Evolutionary conservation across 2,888 invertebrate species (phyloP).

Genomic region (Venusia cambrica): DNA sequence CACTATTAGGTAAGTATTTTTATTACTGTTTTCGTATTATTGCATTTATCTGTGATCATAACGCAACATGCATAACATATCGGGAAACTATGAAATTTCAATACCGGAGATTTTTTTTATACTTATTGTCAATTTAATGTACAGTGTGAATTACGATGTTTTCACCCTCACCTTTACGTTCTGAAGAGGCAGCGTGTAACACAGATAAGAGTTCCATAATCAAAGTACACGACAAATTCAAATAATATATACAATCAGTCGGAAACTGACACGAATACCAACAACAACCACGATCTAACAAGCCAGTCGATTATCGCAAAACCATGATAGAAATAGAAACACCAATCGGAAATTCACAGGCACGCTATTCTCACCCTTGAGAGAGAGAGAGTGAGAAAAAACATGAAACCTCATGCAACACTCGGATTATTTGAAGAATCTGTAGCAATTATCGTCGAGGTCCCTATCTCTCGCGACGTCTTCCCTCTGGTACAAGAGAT

Average conservation of each 20-base stretch:
- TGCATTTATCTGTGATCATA: no score
- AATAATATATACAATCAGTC: slow-evolving; percentile 13
- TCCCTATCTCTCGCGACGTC: slow-evolving; percentile 54
- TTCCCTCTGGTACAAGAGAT: slow-evolving; percentile 81
- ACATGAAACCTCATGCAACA: slow-evolving; percentile 36
- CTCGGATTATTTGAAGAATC: slow-evolving; percentile 47
- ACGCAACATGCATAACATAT: no score
- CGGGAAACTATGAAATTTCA: no score
- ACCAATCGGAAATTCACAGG: slow-evolving; percentile 22
- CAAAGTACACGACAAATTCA: slow-evolving; percentile 44
- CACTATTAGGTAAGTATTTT: no score
- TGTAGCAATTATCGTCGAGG: slow-evolving; percentile 62
- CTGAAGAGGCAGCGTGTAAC: slow-evolving; percentile 78
- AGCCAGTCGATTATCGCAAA: slow-evolving; percentile 37
- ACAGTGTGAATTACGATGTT: slow-evolving; percentile 20
- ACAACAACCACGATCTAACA: slow-evolving; percentile 37
- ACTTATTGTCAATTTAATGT: slow-evolving; percentile 1
- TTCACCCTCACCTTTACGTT: slow-evolving; percentile 73
- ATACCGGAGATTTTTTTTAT: background rate
- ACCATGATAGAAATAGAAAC: slow-evolving; percentile 27
- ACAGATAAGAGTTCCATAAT: slow-evolving; percentile 70
- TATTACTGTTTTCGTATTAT: no score
- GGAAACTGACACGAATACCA: slow-evolving; percentile 36
- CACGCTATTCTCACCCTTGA: slow-evolving; percentile 17
- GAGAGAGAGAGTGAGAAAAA: slow-evolving; percentile 15